Evolutionary conservation across 1,140 invertebrate genomes (phyloP).

Genomic region (Holcopasites calliopsidis): DNA sequence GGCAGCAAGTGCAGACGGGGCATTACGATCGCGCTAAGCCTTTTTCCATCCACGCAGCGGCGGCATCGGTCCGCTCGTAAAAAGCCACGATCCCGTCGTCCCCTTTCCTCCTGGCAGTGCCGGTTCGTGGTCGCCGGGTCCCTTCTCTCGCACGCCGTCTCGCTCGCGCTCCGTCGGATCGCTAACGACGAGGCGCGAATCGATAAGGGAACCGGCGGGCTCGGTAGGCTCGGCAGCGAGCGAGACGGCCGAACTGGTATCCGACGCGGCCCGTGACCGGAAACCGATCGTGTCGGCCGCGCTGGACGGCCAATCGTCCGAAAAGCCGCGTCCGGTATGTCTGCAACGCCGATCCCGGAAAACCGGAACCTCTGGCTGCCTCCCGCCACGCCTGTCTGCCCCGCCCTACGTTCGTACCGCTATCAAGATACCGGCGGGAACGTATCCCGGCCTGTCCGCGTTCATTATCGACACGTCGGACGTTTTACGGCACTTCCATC

Average conservation of each 20-base stretch:
- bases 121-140: no score
- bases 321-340: constrained; percentile 69
- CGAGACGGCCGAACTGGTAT: constrained; percentile 54
- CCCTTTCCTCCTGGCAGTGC: not conserved
- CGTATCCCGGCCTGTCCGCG: constrained; percentile 43
- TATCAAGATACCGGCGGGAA: constrained; percentile 45
- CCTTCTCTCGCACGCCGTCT: not conserved
- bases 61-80: constrained; percentile 52
- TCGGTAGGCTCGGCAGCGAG: constrained; percentile 46
- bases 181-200: constrained; percentile 60
- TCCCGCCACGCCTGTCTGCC: constrained; percentile 26
- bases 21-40: constrained; percentile 19
- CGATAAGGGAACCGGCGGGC: constrained; percentile 59
- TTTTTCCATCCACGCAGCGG: constrained; percentile 13
- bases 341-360: constrained; percentile 62
- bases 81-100: constrained; percentile 39
- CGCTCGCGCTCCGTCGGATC: constrained; percentile 28
- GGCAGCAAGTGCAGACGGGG: no score
- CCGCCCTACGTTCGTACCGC: constrained; percentile 21
- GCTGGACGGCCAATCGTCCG: constrained; percentile 55
- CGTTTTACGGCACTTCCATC: constrained; percentile 34
- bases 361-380: constrained; percentile 59
- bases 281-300: constrained; percentile 68
- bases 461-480: constrained; percentile 40
- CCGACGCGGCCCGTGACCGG: constrained; percentile 69